phyloP scores from a whole-genome alignment of 1,140 invertebrate genomes.

The Papilio dardanus region DNA sequence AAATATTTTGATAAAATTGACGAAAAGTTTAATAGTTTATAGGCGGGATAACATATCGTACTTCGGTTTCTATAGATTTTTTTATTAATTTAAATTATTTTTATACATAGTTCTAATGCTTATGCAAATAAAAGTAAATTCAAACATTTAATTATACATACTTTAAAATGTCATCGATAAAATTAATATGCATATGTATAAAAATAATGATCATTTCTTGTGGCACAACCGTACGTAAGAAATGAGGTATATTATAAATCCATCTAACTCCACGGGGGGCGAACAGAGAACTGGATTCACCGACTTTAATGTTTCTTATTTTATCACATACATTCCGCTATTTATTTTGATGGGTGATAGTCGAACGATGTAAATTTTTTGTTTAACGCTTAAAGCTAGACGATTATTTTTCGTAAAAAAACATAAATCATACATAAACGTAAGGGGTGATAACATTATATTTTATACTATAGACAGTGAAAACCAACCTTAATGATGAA shows the following conservation, averaged over 20 bases:
- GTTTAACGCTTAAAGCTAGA: background rate
- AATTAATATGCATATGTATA: background rate
- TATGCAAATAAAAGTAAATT: background rate
- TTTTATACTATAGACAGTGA: too few relatives aligned
- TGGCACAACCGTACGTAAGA: background rate
- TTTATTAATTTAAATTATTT: too few relatives aligned
- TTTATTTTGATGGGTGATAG: constrained; percentile 25
- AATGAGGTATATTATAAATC: constrained; percentile 25
- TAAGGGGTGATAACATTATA: too few relatives aligned
- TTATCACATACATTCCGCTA: background rate
- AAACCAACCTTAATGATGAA: too few relatives aligned
- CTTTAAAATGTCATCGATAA: background rate
- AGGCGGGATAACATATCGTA: too few relatives aligned
- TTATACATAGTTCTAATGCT: too few relatives aligned
- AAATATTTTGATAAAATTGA: too few relatives aligned
- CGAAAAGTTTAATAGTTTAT: too few relatives aligned
- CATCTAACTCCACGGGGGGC: constrained; percentile 24
- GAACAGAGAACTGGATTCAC: constrained; percentile 16
- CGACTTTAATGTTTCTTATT: background rate
- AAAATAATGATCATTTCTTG: constrained; percentile 18
- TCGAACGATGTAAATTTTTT: constrained; percentile 6
- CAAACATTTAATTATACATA: background rate
- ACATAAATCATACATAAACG: too few relatives aligned
- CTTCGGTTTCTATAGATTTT: too few relatives aligned
- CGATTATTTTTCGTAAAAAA: too few relatives aligned